Base-by-base conservation (phyloP, 2,113 vertebrate genomes). In the Ictidomys tridecemlineatus region DNA sequence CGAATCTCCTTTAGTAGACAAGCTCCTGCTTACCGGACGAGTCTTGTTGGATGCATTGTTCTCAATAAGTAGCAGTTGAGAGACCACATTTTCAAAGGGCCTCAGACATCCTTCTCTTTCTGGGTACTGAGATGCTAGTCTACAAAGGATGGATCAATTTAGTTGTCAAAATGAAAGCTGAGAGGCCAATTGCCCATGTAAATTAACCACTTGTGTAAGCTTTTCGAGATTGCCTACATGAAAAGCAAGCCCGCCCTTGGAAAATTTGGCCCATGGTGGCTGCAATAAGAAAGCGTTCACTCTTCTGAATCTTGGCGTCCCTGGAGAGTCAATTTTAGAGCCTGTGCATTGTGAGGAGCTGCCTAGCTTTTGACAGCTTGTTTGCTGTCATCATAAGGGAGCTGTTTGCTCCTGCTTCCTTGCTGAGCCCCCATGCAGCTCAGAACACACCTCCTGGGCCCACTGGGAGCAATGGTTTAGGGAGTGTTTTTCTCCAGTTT, bases 121-220 rank as follows among this genome's bases (percentile, higher is more conserved):
- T 37, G 45, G 56, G 42, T 13, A 8, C 18, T 24, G 92, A 92
- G 87, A 74, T 48, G 65, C 37, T 58, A 7, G 51, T 56, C 58
- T 78, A 22, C 72, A 91, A 87, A 92, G 63, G 88, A 69, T 72
- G 26, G 84, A 95, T 90, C 95, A 69, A 95, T 96, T 96, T 96
- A 82, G 95, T 85, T 90, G 76, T 97, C 92, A 97, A 4, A 92
- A 78, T 83, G 97, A 94, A 94, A 93, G 84, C 87, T 13, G 32
- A 94, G 78, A 58, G 89, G 69, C 96, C 93, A 87, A 16, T 87
- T 87, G 94, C 42, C 76, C 92, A 88, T 94, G 94, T 92, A 97
- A 94, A 97, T 96, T 51, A 95, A 26, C 73, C 85, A 83, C 77
- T 95, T 90, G 76, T 70, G 77, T 39, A 77, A 61, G 61, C 2